phyloP scores from a whole-genome alignment of 2,888 invertebrate genomes.

The Meghimatium bilineatum region DNA sequence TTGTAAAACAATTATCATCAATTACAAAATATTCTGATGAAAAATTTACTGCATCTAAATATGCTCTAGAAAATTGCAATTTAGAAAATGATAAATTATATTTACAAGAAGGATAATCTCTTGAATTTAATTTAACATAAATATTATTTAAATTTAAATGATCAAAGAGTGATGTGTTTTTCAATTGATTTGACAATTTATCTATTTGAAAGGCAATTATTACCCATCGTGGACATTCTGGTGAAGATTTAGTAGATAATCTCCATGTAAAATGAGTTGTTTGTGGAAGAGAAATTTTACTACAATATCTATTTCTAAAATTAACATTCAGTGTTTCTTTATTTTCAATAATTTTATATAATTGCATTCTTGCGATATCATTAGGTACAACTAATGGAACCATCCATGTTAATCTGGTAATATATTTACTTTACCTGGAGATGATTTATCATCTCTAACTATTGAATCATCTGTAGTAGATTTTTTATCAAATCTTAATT shows the following conservation, averaged over 20 bases:
- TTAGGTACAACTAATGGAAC: neutral
- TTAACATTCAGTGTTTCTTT: constrained; percentile 1
- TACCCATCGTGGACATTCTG: constrained; percentile 30
- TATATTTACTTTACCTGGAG: neutral
- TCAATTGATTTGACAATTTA: constrained; percentile 15
- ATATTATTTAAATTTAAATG: constrained; percentile 14
- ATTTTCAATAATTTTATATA: constrained; percentile 12
- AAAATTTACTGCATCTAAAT: constrained; percentile 4
- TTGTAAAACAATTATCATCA: neutral
- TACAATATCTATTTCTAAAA: constrained; percentile 26
- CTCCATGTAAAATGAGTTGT: constrained; percentile 23
- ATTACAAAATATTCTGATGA: constrained; percentile 1
- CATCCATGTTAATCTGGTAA: neutral
- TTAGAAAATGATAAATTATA: constrained; percentile 18
- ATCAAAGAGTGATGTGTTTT: constrained; percentile 29
- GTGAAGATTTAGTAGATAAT: constrained; percentile 8
- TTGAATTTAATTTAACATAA: constrained; percentile 22
- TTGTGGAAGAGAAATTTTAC: constrained; percentile 18
- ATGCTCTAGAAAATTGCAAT: constrained; percentile 12
- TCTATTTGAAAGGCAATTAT: constrained; percentile 31
- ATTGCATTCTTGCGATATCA: neutral
- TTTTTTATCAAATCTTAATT: constrained; percentile 6
- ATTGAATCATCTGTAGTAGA: constrained; percentile 19
- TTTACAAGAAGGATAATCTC: neutral
- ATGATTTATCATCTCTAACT: neutral